These are phyloP conservation scores for Drosophila trichaetosa DNA, from an alignment of 2,888 invertebrate genomes.

Conservation along the genomic window DNA sequence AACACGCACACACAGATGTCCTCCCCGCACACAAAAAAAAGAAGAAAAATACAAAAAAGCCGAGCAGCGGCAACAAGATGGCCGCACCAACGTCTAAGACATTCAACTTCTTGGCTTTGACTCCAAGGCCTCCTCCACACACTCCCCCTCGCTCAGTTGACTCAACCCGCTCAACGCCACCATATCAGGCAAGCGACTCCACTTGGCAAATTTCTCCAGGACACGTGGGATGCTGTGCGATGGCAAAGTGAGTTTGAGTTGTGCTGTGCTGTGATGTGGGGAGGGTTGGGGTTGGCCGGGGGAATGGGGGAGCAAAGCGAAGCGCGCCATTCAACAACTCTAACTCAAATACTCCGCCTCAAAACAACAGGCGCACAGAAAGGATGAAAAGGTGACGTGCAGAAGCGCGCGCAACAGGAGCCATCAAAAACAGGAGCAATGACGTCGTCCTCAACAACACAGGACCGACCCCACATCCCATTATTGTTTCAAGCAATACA, in stretches of 20 bases:
- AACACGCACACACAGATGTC: slow-evolving; percentile 27
- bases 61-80: slow-evolving; percentile 15
- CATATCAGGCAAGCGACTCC: slow-evolving; percentile 1
- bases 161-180: background rate
- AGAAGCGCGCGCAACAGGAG: slow-evolving; percentile 60
- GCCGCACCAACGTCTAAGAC: slow-evolving; percentile 50
- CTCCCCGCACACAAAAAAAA: background rate
- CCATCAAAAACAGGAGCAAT: slow-evolving; percentile 65
- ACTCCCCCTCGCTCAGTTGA: background rate
- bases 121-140: slow-evolving; percentile 3
- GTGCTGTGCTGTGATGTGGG: slow-evolving; percentile 6
- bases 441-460: slow-evolving; percentile 52
- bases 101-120: slow-evolving; percentile 58
- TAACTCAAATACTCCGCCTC: slow-evolving; percentile 84
- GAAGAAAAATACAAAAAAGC: background rate
- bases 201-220: slow-evolving; percentile 29
- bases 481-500: background rate
- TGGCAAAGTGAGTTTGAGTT: slow-evolving; percentile 26
- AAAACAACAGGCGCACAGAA: slow-evolving; percentile 78
- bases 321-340: slow-evolving; percentile 78
- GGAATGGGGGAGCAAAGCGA: slow-evolving; percentile 26
- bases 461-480: background rate
- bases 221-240: slow-evolving; percentile 1
- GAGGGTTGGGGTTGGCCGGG: slow-evolving; percentile 14
- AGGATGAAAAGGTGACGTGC: slow-evolving; percentile 14